Evolutionary conservation across 2,888 invertebrate species (phyloP).

Genomic region (Limnephilus rhombicus): DNA sequence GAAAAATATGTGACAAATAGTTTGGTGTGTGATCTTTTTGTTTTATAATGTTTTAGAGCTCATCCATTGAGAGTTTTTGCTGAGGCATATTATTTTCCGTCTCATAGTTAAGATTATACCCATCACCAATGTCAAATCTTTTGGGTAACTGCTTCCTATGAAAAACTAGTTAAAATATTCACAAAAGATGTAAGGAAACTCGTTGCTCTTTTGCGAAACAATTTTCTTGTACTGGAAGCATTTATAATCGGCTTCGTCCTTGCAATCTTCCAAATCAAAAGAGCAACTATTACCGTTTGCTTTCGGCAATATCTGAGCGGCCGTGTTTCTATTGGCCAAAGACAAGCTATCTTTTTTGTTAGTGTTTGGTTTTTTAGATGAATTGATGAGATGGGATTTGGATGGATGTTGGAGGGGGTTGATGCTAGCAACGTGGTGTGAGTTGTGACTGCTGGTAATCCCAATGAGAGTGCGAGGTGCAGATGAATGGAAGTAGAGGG

Average conservation of each 20-base stretch:
- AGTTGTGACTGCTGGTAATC: constrained; percentile 6
- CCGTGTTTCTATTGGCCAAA: neutral
- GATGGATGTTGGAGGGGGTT: neutral
- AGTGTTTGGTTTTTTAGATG: neutral
- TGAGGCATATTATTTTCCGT: neutral
- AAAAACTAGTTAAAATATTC: constrained; percentile 58
- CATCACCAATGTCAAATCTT: neutral
- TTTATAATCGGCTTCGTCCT: constrained; percentile 43
- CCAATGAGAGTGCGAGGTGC: constrained; percentile 68
- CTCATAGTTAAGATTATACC: neutral
- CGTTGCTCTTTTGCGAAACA: constrained; percentile 57
- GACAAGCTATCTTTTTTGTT: neutral
- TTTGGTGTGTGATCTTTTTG: neutral
- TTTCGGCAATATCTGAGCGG: constrained; percentile 38
- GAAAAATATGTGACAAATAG: neutral
- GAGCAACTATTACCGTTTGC: constrained; percentile 45
- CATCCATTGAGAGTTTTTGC: neutral
- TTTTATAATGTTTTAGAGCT: neutral
- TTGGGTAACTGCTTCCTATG: neutral
- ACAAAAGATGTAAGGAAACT: constrained; percentile 64
- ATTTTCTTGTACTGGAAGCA: constrained; percentile 46
- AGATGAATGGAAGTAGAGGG: constrained; percentile 70
- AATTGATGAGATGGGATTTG: neutral
- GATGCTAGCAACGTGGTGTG: neutral
- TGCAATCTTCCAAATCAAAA: constrained; percentile 61